Evolutionary conservation across 2,888 invertebrate species (phyloP).

Genomic region (Brenthis daphne): DNA sequence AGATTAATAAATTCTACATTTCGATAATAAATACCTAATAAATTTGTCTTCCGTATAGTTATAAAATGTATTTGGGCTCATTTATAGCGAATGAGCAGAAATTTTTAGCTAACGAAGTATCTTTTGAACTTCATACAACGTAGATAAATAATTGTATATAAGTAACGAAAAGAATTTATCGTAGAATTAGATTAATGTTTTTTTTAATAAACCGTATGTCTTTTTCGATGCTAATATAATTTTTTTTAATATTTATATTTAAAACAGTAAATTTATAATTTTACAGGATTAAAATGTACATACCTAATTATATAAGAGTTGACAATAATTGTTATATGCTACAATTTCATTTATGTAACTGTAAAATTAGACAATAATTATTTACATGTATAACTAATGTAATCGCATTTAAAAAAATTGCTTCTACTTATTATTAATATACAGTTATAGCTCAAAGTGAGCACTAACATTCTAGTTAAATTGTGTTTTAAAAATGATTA

Average conservation of each 20-base stretch:
- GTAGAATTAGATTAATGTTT: slow-evolving; percentile 54
- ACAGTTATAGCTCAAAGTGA: background rate
- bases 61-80: slow-evolving; percentile 67
- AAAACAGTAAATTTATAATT: slow-evolving; percentile 7
- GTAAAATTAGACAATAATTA: slow-evolving; percentile 13
- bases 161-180: slow-evolving; percentile 73
- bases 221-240: background rate
- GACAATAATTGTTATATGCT: slow-evolving; percentile 9
- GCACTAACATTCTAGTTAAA: background rate
- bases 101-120: slow-evolving; percentile 48
- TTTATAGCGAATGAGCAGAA: slow-evolving; percentile 39
- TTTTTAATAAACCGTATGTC: background rate
- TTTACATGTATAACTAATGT: slow-evolving; percentile 4
- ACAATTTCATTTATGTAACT: background rate
- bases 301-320: background rate
- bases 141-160: slow-evolving; percentile 47
- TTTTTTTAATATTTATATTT: background rate
- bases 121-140: slow-evolving; percentile 64
- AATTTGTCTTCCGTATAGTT: slow-evolving; percentile 80
- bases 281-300: slow-evolving; percentile 8
- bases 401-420: slow-evolving; percentile 21
- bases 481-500: slow-evolving; percentile 9
- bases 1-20: slow-evolving; percentile 54
- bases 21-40: slow-evolving; percentile 57
- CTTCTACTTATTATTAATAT: slow-evolving; percentile 12